These are phyloP conservation scores for Halcyon badia DNA, from an alignment of 2,797 vertebrate species.

Conservation along the genomic window DNA sequence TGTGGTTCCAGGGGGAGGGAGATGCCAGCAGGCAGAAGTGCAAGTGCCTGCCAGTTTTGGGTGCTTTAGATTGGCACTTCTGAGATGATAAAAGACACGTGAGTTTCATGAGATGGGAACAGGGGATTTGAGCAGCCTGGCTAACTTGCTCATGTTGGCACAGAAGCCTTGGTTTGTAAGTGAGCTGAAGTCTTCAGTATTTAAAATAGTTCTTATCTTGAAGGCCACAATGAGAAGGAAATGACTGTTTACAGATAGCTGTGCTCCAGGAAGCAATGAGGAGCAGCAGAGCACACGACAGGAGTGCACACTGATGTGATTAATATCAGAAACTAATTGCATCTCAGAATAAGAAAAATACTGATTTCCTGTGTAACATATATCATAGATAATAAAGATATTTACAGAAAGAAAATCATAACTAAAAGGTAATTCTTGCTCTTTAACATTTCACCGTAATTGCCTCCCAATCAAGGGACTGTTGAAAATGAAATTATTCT, in stretches of 20 bases:
- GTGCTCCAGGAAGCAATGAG: not conserved
- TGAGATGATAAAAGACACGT: not conserved
- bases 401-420: not conserved
- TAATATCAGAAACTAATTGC: not conserved
- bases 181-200: conserved; percentile 1
- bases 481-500: not conserved
- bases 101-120: conserved; percentile 24
- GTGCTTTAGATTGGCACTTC: conserved; percentile 33
- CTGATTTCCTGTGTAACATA: not conserved
- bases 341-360: not conserved
- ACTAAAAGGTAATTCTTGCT: not conserved
- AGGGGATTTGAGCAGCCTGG: conserved; percentile 9
- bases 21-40: not conserved
- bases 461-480: not conserved
- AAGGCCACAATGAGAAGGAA: not conserved
- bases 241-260: not conserved
- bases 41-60: not conserved
- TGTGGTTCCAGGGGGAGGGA: rapidly evolving
- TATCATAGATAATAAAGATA: not conserved
- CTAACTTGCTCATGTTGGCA: rapidly evolving
- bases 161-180: conserved; percentile 27
- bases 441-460: not conserved
- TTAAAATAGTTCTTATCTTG: conserved; percentile 15
- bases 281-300: not conserved
- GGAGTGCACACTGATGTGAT: not conserved